Conservation (phyloP, 2,888 invertebrate species). For the Brachylomia viminalis region DNA sequence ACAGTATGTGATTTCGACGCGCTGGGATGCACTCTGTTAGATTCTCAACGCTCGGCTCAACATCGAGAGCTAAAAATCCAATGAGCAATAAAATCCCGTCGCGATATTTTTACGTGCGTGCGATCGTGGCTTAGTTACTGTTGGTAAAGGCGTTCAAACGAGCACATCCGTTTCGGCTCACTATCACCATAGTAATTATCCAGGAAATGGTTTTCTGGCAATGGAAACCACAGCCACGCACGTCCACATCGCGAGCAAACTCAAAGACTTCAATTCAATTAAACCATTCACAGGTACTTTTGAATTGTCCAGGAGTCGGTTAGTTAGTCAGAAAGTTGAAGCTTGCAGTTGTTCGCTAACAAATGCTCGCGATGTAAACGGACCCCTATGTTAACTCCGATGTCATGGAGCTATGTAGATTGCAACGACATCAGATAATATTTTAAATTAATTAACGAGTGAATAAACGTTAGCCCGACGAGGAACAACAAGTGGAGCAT, state of each 20-base stretch:
- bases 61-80: too few species aligned
- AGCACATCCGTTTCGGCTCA: neutral
- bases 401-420: constrained; percentile 21
- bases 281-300: too few species aligned
- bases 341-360: neutral
- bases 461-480: constrained; percentile 12
- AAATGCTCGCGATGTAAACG: neutral
- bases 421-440: constrained; percentile 26
- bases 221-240: neutral
- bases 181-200: neutral
- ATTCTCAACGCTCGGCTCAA: too few species aligned
- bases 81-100: too few species aligned
- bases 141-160: neutral
- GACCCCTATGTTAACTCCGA: neutral
- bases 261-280: too few species aligned
- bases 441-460: constrained; percentile 55
- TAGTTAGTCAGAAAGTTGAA: neutral
- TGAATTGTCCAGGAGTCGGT: neutral
- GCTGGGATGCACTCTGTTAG: too few species aligned
- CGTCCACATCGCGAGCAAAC: neutral
- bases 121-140: too few species aligned
- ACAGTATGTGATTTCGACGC: too few species aligned
- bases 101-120: too few species aligned
- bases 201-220: too few species aligned
- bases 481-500: constrained; percentile 10